phyloP scores from a whole-genome alignment of 1,140 invertebrate species.

The Carposina sasakii region DNA sequence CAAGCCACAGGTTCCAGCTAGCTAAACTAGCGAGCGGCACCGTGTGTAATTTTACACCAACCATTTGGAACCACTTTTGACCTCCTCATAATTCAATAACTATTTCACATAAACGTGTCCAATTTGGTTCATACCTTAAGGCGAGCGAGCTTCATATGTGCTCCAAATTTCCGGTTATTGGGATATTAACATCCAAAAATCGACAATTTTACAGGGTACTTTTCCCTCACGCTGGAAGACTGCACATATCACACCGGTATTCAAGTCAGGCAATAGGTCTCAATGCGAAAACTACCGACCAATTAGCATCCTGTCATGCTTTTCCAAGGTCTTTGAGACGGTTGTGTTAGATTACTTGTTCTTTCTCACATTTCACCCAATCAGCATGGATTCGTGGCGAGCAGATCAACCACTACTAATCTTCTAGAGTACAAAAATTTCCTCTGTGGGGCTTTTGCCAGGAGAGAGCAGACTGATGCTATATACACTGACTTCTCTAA shows the following conservation, averaged over 20 bases:
- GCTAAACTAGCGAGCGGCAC: too few relatives aligned
- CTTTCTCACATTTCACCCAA: not conserved
- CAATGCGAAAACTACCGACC: conserved; percentile 7
- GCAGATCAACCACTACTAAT: conserved; percentile 7
- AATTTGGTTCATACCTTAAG: too few relatives aligned
- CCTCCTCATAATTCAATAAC: too few relatives aligned
- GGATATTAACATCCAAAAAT: too few relatives aligned
- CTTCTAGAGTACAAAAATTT: conserved; percentile 2
- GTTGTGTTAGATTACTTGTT: conserved; percentile 3
- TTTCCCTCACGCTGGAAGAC: conserved; percentile 9
- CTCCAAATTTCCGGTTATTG: too few relatives aligned
- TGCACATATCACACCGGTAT: conserved; percentile 4
- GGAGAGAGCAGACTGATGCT: not conserved
- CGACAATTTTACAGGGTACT: too few relatives aligned
- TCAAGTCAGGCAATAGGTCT: not conserved
- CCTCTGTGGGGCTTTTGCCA: not conserved
- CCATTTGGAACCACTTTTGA: too few relatives aligned
- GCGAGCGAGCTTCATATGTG: too few relatives aligned
- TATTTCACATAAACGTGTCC: too few relatives aligned
- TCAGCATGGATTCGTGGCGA: conserved; percentile 9
- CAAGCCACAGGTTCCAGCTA: too few relatives aligned
- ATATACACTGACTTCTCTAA: too few relatives aligned
- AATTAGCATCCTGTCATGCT: conserved; percentile 5
- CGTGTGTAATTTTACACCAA: too few relatives aligned
- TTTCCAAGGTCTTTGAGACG: conserved; percentile 8